These are phyloP conservation scores for Musca domestica DNA, from an alignment of 1,140 invertebrate species.

Conservation along the genomic window DNA sequence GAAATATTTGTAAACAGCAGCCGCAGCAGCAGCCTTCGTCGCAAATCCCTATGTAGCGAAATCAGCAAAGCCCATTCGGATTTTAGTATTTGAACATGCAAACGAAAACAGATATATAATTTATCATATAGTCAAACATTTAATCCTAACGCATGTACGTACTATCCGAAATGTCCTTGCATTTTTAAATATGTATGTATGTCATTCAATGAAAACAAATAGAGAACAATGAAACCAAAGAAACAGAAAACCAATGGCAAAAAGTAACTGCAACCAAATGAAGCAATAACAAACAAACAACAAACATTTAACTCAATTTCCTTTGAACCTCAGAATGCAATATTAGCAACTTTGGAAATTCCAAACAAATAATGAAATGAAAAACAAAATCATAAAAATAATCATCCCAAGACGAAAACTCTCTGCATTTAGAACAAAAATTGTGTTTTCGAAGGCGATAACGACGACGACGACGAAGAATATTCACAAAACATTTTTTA, in stretches of 20 bases:
- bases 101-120: too few relatives aligned
- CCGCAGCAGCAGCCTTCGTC: too few relatives aligned
- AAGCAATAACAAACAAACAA: constrained; percentile 8
- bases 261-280: constrained; percentile 3
- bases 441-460: not conserved
- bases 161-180: too few relatives aligned
- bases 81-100: too few relatives aligned
- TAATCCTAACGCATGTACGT: too few relatives aligned
- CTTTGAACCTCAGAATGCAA: constrained; percentile 10
- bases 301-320: not conserved
- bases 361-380: not conserved
- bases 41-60: too few relatives aligned
- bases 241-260: not conserved
- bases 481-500: constrained; percentile 6
- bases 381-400: not conserved
- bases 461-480: not conserved
- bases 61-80: too few relatives aligned
- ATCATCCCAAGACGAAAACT: not conserved
- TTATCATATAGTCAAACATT: too few relatives aligned
- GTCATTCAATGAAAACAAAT: too few relatives aligned
- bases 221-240: too few relatives aligned
- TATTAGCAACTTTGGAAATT: not conserved
- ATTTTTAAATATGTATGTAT: too few relatives aligned
- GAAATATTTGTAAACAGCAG: too few relatives aligned
- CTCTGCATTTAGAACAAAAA: constrained; percentile 18